phyloP scores from a whole-genome alignment of 2,888 invertebrate genomes.

The Agonopterix heracliana region DNA sequence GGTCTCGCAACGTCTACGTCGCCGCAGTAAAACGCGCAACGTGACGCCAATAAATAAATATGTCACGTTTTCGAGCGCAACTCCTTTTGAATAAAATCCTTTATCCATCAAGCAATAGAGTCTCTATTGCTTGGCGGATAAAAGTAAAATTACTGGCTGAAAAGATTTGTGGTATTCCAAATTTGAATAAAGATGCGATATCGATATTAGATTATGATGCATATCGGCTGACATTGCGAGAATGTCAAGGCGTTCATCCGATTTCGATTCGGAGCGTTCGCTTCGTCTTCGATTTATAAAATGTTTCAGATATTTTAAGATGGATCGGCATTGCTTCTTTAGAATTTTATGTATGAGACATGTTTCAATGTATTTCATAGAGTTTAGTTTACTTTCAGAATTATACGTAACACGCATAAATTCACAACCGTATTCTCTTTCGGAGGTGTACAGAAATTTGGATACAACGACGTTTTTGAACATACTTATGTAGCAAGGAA shows the following conservation, averaged over 20 bases:
- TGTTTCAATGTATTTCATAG: too few relatives aligned
- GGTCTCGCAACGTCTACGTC: conserved; percentile 22
- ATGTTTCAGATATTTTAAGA: not conserved
- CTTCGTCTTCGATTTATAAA: not conserved
- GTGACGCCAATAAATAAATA: conserved; percentile 18
- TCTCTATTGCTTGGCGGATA: not conserved
- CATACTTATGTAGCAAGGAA: too few relatives aligned
- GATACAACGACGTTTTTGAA: too few relatives aligned
- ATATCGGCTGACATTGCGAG: not conserved
- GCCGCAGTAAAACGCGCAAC: conserved; percentile 24
- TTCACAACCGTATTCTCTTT: too few relatives aligned
- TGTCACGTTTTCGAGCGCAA: conserved; percentile 15
- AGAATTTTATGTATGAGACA: not conserved
- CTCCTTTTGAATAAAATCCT: conserved; percentile 3
- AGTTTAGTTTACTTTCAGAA: too few relatives aligned
- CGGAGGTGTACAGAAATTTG: too few relatives aligned
- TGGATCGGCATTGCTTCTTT: not conserved
- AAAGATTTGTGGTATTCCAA: not conserved
- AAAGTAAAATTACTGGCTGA: not conserved
- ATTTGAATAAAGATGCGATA: conserved; percentile 1
- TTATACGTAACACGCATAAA: too few relatives aligned
- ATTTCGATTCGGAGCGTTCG: not conserved
- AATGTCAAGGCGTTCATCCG: not conserved
- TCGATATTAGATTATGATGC: not conserved
- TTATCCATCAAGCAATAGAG: not conserved